Conservation (phyloP, 2,113 vertebrate species). For the Microcebus tavaratra region DNA sequence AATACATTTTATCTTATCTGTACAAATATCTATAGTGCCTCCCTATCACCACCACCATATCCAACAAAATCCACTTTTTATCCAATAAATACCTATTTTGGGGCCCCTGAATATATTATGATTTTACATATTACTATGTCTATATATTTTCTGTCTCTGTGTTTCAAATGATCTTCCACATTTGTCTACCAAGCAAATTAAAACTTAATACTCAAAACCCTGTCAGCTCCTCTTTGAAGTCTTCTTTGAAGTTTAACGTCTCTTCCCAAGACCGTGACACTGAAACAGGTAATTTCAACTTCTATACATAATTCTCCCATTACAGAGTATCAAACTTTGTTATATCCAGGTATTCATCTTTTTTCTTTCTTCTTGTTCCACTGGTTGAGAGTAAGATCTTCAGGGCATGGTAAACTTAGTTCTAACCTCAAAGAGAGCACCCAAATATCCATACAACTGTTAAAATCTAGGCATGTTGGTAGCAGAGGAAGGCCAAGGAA, state of each 20-base stretch:
- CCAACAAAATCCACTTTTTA: constrained; percentile 15
- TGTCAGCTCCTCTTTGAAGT: background rate
- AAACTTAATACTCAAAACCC: constrained; percentile 24
- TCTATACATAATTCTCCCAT: background rate
- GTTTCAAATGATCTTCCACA: background rate
- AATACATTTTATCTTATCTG: background rate
- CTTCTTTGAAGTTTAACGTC: background rate
- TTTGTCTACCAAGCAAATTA: background rate
- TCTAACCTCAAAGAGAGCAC: background rate
- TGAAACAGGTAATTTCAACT: background rate
- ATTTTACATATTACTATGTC: background rate
- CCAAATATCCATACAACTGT: background rate
- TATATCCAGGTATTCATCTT: background rate
- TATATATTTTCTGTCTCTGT: background rate
- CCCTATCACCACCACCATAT: background rate
- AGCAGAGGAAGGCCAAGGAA: background rate
- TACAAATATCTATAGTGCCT: background rate
- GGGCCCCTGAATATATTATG: background rate
- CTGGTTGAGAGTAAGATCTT: background rate
- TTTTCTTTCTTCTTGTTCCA: background rate
- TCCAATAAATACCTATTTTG: background rate
- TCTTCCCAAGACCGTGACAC: background rate
- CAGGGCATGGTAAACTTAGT: background rate
- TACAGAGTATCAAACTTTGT: background rate
- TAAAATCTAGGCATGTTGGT: background rate